Evolutionary conservation across 2,797 vertebrate species (phyloP), one percentile per base, ranked within the genome.

Genomic region (Tarsius wallacei): DNA sequence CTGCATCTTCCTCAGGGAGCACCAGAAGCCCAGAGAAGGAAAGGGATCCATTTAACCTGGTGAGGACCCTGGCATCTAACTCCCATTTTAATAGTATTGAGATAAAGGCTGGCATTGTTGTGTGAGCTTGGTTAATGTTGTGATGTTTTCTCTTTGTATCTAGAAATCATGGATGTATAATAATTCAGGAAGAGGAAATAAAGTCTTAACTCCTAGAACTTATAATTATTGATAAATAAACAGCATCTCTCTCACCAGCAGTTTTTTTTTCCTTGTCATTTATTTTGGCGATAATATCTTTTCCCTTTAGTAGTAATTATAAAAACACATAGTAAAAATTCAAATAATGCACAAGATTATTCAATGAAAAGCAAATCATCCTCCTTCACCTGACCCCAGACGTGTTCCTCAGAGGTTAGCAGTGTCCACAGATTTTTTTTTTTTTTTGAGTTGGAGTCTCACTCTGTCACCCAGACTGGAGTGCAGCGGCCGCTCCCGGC

Each of bases 191-290:
- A 93, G 89, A 82, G 26, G 24, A 91, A 73, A 78, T 42, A 42
- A 42, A 42, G 42, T 42, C 42, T 59, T 78, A 33, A 90, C 12
- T 90, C 8, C 36, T 70, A 53, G 82, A 64, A 81, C 3, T 84
- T 85, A 15, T 78, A n/a, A 63, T 96, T 94, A 57, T 73, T 81
- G 71, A 80, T 47, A 94, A 90, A 78, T 89, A 61, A 86, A 81
- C 9, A 71, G 12, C 2, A 73, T 2, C 19, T 91, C 24, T 86
- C 36, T 84, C 80, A 78, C 55, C 19, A 61, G 13, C 59, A 51
- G 68, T 85, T 91, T 31, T 4, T 85, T 91, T 31, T 4, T 6
- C 19, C 17, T 10, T 19, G 10, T 64, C 31, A 55, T 82, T 97
- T 95, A 76, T 90, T 85, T 90, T 81, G 64, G 66, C 78, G 22